Base-by-base conservation (phyloP, 2,888 invertebrate species). In the Baronia brevicornis region DNA sequence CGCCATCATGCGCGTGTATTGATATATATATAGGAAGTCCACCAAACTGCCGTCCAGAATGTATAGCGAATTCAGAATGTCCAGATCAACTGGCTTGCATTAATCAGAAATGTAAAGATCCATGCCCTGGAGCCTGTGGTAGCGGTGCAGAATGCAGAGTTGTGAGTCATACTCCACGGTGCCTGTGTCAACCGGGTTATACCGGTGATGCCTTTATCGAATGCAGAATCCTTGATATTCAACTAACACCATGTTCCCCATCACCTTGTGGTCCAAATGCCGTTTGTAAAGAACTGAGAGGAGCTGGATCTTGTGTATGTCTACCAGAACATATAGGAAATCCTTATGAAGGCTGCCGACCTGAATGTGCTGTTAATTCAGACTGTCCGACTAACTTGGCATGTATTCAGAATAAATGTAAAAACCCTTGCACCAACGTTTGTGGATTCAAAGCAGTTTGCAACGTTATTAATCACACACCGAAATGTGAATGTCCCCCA, bases 331-430 rank as follows among this genome's bases (percentile, higher is more conserved):
- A 89, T 58, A 85, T 89, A 39, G 94, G 94, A 34, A 91, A 92
- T 66, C 93, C 93, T 20, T 92, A 91, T 48, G 90, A 90, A 67
- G 90, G 90, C 14, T 93, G 92, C 61, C 86, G 91, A 28, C 92
- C 92, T 4, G 92, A 92, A 69, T 92, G 92, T 60, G 75, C 89
- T 0, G 72, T 91, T 3, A 92, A 91, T 66, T 89, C 91, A 2
- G 92, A 92, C 53, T 93, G 92, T 61, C 68, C 89, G 2, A 86
- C 88, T 1, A 90, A 90, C 53, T 86, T 87, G 48, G 91, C 92
- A 2, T 93, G 93, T 47, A 86, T 90, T 24, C 88, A 88, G 52
- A 90, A 88, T 51, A 91, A 91, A 70, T 94, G 93, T 58, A 80
- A 85, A 55, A 89, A 91, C 65, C 92, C 93, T 5, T 93, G 93